Evolutionary conservation across 2,797 vertebrate genomes (phyloP).

Genomic region (Arctocebus calabarensis): DNA sequence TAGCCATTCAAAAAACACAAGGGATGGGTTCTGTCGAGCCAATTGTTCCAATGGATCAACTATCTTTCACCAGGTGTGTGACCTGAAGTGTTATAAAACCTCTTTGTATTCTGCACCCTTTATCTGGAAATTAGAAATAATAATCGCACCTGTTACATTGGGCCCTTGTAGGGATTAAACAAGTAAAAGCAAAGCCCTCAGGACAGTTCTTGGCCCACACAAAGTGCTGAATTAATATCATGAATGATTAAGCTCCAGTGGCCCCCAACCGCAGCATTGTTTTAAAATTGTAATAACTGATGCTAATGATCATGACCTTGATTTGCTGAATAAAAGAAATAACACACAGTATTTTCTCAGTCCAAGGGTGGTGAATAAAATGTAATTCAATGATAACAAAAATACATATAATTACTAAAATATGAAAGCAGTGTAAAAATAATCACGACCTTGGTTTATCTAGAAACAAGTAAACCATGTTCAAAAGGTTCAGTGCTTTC

Average conservation of each 20-base stretch:
- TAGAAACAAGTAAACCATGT: background rate
- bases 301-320: background rate
- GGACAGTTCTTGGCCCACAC: rapidly evolving
- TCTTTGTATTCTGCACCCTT: too few species aligned
- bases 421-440: background rate
- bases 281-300: rapidly evolving
- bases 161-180: rapidly evolving
- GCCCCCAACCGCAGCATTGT: background rate
- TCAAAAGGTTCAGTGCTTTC: background rate
- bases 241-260: background rate
- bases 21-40: rapidly evolving
- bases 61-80: rapidly evolving
- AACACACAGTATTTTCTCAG: background rate
- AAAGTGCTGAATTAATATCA: rapidly evolving
- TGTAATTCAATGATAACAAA: background rate
- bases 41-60: rapidly evolving
- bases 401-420: background rate
- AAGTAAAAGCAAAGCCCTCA: background rate
- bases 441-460: background rate
- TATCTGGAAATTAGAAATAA: background rate
- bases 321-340: background rate
- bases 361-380: background rate
- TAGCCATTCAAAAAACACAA: rapidly evolving
- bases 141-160: background rate
- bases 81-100: rapidly evolving